Conservation (phyloP, 2,888 invertebrate genomes). For the Campoletis raptor region DNA sequence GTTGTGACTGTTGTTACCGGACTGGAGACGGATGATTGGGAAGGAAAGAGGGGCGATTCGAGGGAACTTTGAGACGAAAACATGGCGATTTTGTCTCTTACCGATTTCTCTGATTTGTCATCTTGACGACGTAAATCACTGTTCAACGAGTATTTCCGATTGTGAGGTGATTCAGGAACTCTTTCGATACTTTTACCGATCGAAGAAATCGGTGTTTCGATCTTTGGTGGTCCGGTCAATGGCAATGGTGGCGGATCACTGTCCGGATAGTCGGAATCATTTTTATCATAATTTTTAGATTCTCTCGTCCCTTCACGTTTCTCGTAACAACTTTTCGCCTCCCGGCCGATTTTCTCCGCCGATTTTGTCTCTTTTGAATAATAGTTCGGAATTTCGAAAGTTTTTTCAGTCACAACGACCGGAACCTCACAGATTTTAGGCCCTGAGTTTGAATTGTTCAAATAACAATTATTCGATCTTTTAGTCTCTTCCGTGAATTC, state of each 20-base stretch:
- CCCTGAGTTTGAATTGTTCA: slow-evolving; percentile 15
- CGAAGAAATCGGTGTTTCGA: slow-evolving; percentile 62
- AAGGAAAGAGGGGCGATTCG: slow-evolving; percentile 78
- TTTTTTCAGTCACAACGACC: slow-evolving; percentile 78
- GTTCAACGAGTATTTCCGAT: slow-evolving; percentile 80
- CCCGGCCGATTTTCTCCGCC: not conserved
- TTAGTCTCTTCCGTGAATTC: slow-evolving; percentile 38
- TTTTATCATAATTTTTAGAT: slow-evolving; percentile 39
- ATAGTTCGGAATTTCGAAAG: slow-evolving; percentile 78
- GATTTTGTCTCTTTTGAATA: slow-evolving; percentile 70
- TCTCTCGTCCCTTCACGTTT: slow-evolving; percentile 50
- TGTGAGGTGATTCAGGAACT: slow-evolving; percentile 27
- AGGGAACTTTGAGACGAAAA: slow-evolving; percentile 87
- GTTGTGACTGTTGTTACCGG: slow-evolving; percentile 81
- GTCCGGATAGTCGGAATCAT: slow-evolving; percentile 65
- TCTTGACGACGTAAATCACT: slow-evolving; percentile 88
- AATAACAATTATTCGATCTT: slow-evolving; percentile 37
- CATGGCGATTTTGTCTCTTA: slow-evolving; percentile 95
- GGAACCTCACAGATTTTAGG: slow-evolving; percentile 19
- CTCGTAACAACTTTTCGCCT: slow-evolving; percentile 15
- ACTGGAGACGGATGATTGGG: slow-evolving; percentile 47
- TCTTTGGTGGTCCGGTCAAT: slow-evolving; percentile 81
- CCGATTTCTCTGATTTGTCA: slow-evolving; percentile 92
- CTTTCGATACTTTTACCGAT: slow-evolving; percentile 45
- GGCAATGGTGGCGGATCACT: slow-evolving; percentile 83